Evolutionary conservation across 2,888 invertebrate species (phyloP).

Genomic region (Troides helena): DNA sequence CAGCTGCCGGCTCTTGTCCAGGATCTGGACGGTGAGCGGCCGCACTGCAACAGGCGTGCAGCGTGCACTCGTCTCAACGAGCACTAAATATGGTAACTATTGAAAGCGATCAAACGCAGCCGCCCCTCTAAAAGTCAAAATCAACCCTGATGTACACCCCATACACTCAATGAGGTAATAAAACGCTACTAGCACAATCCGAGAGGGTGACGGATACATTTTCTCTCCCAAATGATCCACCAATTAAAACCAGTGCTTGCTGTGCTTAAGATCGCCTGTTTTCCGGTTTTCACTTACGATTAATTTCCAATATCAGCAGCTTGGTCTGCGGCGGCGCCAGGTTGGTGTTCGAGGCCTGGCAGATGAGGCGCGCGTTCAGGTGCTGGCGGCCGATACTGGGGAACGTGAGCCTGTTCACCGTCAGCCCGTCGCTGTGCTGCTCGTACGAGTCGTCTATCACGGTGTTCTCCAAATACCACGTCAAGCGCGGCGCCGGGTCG

Average conservation of each 20-base stretch:
- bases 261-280: not conserved
- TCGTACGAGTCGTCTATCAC: constrained; percentile 92
- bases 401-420: constrained; percentile 88
- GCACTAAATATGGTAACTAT: too few relatives aligned
- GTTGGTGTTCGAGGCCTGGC: constrained; percentile 93
- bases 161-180: too few relatives aligned
- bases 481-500: constrained; percentile 87
- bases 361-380: constrained; percentile 89
- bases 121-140: too few relatives aligned
- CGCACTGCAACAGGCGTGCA: constrained; percentile 83
- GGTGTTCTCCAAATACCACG: constrained; percentile 91
- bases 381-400: constrained; percentile 90
- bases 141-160: too few relatives aligned
- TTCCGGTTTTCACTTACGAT: constrained; percentile 76
- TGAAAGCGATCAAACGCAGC: too few relatives aligned
- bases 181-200: too few relatives aligned
- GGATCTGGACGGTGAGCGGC: constrained; percentile 89
- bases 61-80: too few relatives aligned
- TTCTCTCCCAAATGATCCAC: too few relatives aligned
- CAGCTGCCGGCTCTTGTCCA: constrained; percentile 88
- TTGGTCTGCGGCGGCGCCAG: constrained; percentile 88
- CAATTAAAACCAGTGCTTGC: too few relatives aligned
- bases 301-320: constrained; percentile 89
- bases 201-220: too few relatives aligned
- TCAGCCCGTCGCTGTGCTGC: constrained; percentile 83